Base-by-base conservation (phyloP, 2,888 invertebrate species). In the Mythimna impura region DNA sequence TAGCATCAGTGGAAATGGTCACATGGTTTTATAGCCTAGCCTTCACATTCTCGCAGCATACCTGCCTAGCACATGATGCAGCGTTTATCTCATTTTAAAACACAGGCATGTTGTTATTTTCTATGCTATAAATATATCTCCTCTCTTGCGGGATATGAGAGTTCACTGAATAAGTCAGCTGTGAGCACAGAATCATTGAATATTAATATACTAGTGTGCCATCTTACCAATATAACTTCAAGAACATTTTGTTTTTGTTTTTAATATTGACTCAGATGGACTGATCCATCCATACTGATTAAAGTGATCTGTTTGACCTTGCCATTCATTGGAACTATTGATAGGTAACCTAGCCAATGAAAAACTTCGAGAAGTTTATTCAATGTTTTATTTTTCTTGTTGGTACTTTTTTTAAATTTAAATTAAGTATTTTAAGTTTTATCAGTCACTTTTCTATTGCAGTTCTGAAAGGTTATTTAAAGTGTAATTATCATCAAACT, bases 131-230 rank as follows among this genome's bases (percentile, higher is more conserved):
- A 54, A 72, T 40, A 62, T 25, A 58, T 25, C 0, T n/a, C 7
- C 43, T 67, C 8, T 8, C n/a, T 68, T 34, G 14, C 34, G 9
- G 34, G n/a, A 52, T 25, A 50, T 30, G 36, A 34, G 22, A 7
- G n/a, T 43, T 52, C 8, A 40, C 14, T 68, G 36, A 30, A 62
- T 22, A 43, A 4, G 43, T 54, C 14, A 47, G 17, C 6, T 0
- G 10, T 40, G 36, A 70, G 30, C 71, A 14, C 34, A 54, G 47
- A 12, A 79, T 63, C 14, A 58, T 80, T 63, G 10, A 47, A 72
- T 52, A 62, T 57, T 14, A 5, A 73, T 80, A 60, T 73, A 52
- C 63, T 47, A 73, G 22, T 25, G 47, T 64, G 74, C 63, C 73
- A 58, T 79, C 34, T 25, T 20, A 52, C 52, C 9, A 60, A 52